Evolutionary conservation across 2,888 invertebrate species (phyloP), one percentile per base, ranked within the genome.

Genomic region (Idaea straminata): DNA sequence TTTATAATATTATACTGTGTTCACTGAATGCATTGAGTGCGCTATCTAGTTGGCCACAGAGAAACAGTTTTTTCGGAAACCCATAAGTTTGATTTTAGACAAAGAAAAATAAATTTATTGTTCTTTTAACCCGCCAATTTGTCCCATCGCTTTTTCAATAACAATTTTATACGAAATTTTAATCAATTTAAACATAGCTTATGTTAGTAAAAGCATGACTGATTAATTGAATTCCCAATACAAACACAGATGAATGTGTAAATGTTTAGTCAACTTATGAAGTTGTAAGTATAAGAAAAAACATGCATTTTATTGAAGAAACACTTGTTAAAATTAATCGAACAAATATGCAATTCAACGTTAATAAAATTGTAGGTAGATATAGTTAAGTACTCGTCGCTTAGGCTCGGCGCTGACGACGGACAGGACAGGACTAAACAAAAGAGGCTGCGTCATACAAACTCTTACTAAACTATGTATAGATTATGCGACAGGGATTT

Each of bases 201-300:
- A 69, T 73, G 68, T 65, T 38, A 61, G 71, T 71, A 69, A 61
- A 62, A 72, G 64, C 62, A 63, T 47, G 47, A 47, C 47, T 47
- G 47, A n/a, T 35, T 57, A 57, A 57, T 62, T 62, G 2, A 47
- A 62, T 58, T 62, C 35, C 35, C 25, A 57, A 57, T 64, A 61
- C 60, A 59, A 64, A 64, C 10, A 61, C 60, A 61, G 60, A 64
- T 61, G 64, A 64, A 38, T 47, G 57, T 15, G 57, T n/a, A 62
- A 58, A 58, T 60, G 64, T 64, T 60, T 64, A 15, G n/a, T 58
- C 35, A 38, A 15, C 7, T 59, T 63, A 59, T 10, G 47, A 47
- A 47, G 47, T 47, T 47, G 47, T 47, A 25, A 59, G 38, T 57
- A 61, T 47, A 57, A 57, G 64, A 57, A 57, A 61, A 35, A 59